Percentiles rank a stretch among this genome's conserved stretches.
These are phyloP conservation scores for Eubucco bourcierii DNA, from an alignment of 2,113 vertebrate genomes.

Conservation along the genomic window DNA sequence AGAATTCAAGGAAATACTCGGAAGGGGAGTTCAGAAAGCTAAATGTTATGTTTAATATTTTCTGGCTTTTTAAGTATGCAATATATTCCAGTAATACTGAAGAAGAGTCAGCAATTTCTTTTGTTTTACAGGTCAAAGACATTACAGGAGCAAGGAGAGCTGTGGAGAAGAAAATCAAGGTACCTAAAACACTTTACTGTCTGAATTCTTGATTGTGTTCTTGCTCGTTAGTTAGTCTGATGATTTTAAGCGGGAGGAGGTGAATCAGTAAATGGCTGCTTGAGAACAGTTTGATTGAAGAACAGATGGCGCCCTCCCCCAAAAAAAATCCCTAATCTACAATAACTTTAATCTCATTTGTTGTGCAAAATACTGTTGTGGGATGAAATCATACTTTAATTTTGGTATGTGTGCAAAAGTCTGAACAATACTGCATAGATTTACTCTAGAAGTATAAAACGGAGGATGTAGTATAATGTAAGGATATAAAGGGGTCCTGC, in stretches of 20 bases:
- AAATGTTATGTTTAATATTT: background rate
- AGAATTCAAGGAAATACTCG: background rate
- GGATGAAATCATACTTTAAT: background rate
- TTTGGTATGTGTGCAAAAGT: background rate
- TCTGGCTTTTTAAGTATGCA: background rate
- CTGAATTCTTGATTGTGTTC: background rate
- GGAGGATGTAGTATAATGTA: background rate
- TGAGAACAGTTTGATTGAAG: background rate
- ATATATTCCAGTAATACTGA: background rate
- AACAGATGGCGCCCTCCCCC: background rate
- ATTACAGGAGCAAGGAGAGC: background rate
- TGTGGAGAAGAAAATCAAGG: conserved; percentile 54
- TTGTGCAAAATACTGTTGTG: background rate
- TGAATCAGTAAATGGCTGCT: background rate
- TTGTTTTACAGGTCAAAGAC: conserved; percentile 52
- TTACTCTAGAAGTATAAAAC: background rate
- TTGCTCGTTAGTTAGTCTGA: background rate
- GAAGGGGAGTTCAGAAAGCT: background rate
- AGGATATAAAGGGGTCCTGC: background rate
- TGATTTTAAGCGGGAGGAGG: background rate
- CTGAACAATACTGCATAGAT: background rate
- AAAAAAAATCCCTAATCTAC: background rate
- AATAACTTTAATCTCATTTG: background rate
- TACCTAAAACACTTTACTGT: conserved; percentile 15
- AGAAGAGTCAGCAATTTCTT: conserved; percentile 16